Evolutionary conservation across 2,113 vertebrate species (phyloP).

Genomic region (Pycnonotus jocosus): DNA sequence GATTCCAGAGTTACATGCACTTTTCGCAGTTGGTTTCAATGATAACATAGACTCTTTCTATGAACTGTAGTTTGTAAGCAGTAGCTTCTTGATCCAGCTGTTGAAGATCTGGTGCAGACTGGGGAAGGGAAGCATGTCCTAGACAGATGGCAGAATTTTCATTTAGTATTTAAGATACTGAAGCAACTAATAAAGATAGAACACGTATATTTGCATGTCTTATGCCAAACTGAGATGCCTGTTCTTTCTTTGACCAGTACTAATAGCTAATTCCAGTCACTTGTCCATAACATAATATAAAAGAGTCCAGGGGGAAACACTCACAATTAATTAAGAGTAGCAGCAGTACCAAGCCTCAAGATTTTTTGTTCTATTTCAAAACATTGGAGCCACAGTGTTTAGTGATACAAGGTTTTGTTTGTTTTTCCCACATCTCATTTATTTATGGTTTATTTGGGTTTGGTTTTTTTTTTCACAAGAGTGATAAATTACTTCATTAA

Average conservation of each 20-base stretch:
- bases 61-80: background rate
- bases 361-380: background rate
- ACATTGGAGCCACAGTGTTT: background rate
- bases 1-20: background rate
- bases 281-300: too few relatives aligned
- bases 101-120: background rate
- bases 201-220: too few relatives aligned
- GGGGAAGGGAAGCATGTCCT: too few relatives aligned
- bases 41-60: background rate
- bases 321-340: background rate
- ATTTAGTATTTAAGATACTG: too few relatives aligned
- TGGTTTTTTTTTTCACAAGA: background rate
- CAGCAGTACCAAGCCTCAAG: background rate
- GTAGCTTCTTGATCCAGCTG: background rate
- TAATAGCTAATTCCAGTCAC: too few relatives aligned
- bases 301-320: background rate
- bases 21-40: background rate
- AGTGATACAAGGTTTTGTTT: background rate
- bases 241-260: too few relatives aligned
- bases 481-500: background rate
- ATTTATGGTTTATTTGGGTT: background rate
- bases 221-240: too few relatives aligned
- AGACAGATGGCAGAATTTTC: too few relatives aligned
- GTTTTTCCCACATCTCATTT: background rate
- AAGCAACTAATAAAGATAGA: too few relatives aligned